Percentiles rank a stretch among this genome's conserved stretches.
These are phyloP conservation scores for Oryctes rhinoceros DNA, from an alignment of 1,140 invertebrate species.

Conservation along the genomic window DNA sequence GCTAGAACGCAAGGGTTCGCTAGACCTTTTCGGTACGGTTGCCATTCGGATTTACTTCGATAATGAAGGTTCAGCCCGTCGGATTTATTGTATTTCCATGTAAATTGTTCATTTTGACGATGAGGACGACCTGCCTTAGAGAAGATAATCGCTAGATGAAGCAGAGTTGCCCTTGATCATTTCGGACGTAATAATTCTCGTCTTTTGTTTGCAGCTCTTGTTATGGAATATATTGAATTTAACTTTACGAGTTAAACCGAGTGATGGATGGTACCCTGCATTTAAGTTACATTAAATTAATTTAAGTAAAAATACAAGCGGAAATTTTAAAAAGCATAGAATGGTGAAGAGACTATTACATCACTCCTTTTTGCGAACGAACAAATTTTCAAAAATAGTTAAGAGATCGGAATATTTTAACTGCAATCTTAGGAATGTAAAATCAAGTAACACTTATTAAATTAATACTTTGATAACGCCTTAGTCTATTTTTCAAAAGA, in stretches of 20 bases:
- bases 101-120: constrained; percentile 11
- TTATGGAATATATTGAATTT: not conserved
- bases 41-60: not conserved
- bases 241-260: not conserved
- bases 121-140: constrained; percentile 7
- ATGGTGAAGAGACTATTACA: too few species aligned
- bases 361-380: too few species aligned
- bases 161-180: not conserved
- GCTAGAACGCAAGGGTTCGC: not conserved
- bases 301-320: too few species aligned
- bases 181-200: not conserved
- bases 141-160: not conserved
- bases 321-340: too few species aligned
- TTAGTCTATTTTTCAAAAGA: too few species aligned
- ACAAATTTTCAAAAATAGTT: too few species aligned
- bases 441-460: too few species aligned
- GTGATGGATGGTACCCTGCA: too few species aligned
- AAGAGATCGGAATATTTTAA: too few species aligned
- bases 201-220: not conserved
- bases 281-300: too few species aligned
- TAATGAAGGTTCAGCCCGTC: not conserved
- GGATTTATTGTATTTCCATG: not conserved
- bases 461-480: too few species aligned
- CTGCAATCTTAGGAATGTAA: too few species aligned
- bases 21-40: not conserved